phyloP scores from a whole-genome alignment of 2,888 invertebrate species.

The Eristalis intricaria region DNA sequence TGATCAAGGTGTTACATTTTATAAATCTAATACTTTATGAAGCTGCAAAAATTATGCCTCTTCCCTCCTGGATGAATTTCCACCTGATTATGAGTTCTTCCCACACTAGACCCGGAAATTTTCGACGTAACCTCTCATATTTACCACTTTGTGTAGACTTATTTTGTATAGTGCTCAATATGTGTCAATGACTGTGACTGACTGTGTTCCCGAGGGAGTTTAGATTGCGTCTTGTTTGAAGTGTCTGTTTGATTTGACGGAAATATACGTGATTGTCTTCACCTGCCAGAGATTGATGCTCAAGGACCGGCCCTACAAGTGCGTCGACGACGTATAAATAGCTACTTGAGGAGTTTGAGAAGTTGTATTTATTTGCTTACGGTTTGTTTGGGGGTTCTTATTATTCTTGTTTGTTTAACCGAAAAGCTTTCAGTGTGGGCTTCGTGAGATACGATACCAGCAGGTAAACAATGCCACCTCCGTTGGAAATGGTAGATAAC shows the following conservation, averaged over 20 bases:
- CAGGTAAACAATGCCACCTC: neutral
- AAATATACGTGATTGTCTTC: neutral
- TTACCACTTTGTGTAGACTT: neutral
- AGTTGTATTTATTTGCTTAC: neutral
- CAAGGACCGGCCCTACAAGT: neutral
- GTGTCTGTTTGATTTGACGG: neutral
- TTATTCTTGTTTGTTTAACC: neutral
- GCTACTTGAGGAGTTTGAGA: neutral
- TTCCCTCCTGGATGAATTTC: too few species aligned
- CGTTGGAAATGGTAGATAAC: neutral
- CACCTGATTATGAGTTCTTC: too few species aligned
- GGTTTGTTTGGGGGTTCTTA: neutral
- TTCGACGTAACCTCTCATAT: too few species aligned
- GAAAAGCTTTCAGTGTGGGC: neutral
- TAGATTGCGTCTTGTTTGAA: neutral
- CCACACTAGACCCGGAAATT: too few species aligned
- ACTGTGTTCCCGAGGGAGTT: neutral
- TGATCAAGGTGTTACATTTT: too few species aligned
- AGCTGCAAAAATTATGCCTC: too few species aligned
- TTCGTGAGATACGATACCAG: neutral
- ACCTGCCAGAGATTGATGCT: neutral
- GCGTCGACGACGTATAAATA: neutral
- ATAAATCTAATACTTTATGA: too few species aligned
- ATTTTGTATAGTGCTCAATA: neutral
- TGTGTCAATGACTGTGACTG: neutral